Percentiles rank a stretch among this genome's conserved stretches.
These are phyloP conservation scores for Drosophila ercepeae DNA, from an alignment of 1,140 invertebrate species.

Conservation along the genomic window DNA sequence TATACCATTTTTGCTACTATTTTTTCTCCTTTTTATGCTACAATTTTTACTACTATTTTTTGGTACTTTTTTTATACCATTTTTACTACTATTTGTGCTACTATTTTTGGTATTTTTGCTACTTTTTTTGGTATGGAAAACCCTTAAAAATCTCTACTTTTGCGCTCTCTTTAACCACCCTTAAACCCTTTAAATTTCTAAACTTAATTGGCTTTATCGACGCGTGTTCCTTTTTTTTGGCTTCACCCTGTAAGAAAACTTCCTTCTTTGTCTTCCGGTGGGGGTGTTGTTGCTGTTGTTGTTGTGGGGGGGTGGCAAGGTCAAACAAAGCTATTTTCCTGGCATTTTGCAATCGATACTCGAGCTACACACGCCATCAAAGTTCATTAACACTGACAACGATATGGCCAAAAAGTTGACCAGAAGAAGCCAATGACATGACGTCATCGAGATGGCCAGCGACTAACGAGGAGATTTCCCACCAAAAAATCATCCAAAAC, in stretches of 20 bases:
- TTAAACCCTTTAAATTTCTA: constrained; percentile 3
- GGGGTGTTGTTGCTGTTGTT: constrained; percentile 16
- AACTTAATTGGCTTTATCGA: constrained; percentile 52
- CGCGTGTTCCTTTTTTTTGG: constrained; percentile 29
- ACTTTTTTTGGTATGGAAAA: constrained; percentile 48
- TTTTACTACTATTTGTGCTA: no score
- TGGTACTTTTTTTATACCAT: no score
- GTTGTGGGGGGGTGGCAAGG: constrained; percentile 20
- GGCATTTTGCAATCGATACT: constrained; percentile 54
- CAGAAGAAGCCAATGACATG: constrained; percentile 15
- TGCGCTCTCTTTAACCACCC: constrained; percentile 42
- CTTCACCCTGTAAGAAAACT: constrained; percentile 63
- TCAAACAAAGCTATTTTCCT: constrained; percentile 5
- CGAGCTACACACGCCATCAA: constrained; percentile 11
- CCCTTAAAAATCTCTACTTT: constrained; percentile 5
- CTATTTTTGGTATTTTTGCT: constrained; percentile 33
- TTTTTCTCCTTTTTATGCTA: no score
- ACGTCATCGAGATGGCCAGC: constrained; percentile 26
- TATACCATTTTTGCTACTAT: constrained; percentile 38
- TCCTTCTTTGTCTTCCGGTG: constrained; percentile 20
- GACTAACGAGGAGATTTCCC: constrained; percentile 39
- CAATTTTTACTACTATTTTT: no score
- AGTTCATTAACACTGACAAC: constrained; percentile 28
- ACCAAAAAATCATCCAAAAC: constrained; percentile 20
- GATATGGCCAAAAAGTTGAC: constrained; percentile 27